Conservation (phyloP, 2,888 invertebrate genomes). For the Drosophila picticornis region DNA sequence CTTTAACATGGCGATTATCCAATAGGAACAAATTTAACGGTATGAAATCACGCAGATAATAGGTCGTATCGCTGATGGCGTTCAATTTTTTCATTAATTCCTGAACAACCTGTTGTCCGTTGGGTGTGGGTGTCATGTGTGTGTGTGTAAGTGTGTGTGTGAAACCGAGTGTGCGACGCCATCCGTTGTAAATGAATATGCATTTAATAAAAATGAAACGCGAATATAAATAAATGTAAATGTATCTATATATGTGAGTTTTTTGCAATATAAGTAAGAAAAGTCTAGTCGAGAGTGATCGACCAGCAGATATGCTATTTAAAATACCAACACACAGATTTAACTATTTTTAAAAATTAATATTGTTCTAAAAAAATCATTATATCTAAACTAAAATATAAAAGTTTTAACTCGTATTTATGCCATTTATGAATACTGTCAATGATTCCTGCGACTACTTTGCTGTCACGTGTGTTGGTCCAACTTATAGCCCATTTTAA, state of each 20-base stretch:
- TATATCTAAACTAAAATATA: not conserved
- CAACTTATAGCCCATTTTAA: slow-evolving; percentile 17
- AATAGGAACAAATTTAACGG: slow-evolving; percentile 94
- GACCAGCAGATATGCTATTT: slow-evolving; percentile 1
- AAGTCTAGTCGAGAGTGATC: not conserved
- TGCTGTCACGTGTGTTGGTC: slow-evolving; percentile 7
- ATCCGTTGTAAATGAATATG: slow-evolving; percentile 60
- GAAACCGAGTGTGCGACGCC: slow-evolving; percentile 14
- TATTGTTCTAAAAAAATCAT: not conserved
- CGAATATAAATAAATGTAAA: slow-evolving; percentile 15
- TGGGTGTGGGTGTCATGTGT: not conserved
- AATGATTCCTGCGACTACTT: not conserved
- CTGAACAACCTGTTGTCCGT: slow-evolving; percentile 87
- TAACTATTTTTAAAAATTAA: not conserved
- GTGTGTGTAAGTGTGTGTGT: not conserved
- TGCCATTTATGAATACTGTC: not conserved
- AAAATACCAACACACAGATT: not conserved
- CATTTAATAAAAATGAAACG: slow-evolving; percentile 54
- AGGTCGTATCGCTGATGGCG: slow-evolving; percentile 89
- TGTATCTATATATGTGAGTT: slow-evolving; percentile 10
- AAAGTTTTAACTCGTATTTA: not conserved
- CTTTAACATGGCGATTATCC: slow-evolving; percentile 86
- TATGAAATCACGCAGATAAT: slow-evolving; percentile 90
- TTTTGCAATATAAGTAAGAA: slow-evolving; percentile 13
- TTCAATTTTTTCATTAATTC: slow-evolving; percentile 90